phyloP scores from a whole-genome alignment of 1,140 invertebrate species.

The Olivierus martensii region DNA sequence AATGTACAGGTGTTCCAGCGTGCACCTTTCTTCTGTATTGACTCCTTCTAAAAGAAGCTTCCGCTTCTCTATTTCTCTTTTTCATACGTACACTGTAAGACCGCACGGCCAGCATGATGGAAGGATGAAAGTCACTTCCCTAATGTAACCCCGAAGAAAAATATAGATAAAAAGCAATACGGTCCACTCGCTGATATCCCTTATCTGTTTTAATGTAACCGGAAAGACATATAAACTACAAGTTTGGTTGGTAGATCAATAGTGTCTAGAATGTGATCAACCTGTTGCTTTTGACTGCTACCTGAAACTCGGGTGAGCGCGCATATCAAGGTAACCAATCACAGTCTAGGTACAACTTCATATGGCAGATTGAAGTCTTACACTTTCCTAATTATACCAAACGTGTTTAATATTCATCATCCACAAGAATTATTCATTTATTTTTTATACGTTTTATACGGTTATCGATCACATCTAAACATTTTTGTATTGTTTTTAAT shows the following conservation, averaged over 20 bases:
- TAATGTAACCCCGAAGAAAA: neutral
- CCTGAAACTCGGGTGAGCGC: neutral
- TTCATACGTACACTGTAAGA: constrained; percentile 24
- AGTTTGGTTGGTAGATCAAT: neutral
- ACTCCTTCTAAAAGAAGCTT: constrained; percentile 19
- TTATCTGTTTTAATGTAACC: neutral
- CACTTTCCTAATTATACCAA: no score
- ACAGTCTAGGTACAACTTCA: no score
- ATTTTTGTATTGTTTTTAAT: no score
- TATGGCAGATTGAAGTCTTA: no score
- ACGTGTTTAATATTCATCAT: no score
- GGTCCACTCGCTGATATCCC: neutral
- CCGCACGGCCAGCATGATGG: constrained; percentile 20
- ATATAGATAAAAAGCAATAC: neutral
- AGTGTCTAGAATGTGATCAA: neutral
- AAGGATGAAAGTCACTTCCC: neutral
- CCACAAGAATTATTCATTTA: no score
- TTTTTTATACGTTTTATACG: no score
- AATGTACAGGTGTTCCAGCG: neutral
- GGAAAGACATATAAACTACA: neutral
- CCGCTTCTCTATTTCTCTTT: constrained; percentile 18
- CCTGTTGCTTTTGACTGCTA: neutral
- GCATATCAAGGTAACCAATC: no score
- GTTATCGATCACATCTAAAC: no score
- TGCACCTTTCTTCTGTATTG: constrained; percentile 11